phyloP scores from a whole-genome alignment of 2,113 vertebrate genomes.

The Okapia johnstoni region DNA sequence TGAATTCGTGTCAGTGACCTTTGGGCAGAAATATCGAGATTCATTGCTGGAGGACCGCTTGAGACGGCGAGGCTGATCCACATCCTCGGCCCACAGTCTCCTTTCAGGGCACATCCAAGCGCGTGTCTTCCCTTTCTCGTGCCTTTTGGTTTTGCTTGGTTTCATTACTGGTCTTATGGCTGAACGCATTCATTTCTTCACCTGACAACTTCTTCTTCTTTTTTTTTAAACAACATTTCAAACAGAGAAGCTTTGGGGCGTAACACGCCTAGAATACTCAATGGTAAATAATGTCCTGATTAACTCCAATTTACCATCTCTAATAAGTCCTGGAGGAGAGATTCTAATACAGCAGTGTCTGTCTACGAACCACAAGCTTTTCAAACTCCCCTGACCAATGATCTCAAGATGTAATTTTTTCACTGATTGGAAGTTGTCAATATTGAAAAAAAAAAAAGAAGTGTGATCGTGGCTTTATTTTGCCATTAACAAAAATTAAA shows the following conservation, averaged over 20 bases:
- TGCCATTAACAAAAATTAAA: slow-evolving; percentile 22
- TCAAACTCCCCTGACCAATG: background rate
- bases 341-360: background rate
- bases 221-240: background rate
- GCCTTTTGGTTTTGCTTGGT: background rate
- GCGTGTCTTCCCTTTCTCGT: background rate
- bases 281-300: background rate
- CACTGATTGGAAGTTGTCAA: slow-evolving; percentile 36
- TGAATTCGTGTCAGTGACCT: slow-evolving; percentile 8
- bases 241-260: background rate
- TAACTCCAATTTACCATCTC: background rate
- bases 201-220: background rate
- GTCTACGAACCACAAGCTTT: background rate
- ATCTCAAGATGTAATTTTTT: slow-evolving; percentile 13
- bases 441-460: background rate
- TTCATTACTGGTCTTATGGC: background rate
- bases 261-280: background rate
- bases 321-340: background rate
- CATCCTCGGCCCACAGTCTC: background rate
- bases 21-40: background rate
- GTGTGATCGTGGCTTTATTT: slow-evolving; percentile 17
- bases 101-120: background rate
- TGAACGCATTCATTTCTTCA: background rate
- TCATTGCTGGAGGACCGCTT: background rate
- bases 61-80: slow-evolving; percentile 7